phyloP scores from a whole-genome alignment of 2,113 vertebrate species.

The Oncorhynchus masou region DNA sequence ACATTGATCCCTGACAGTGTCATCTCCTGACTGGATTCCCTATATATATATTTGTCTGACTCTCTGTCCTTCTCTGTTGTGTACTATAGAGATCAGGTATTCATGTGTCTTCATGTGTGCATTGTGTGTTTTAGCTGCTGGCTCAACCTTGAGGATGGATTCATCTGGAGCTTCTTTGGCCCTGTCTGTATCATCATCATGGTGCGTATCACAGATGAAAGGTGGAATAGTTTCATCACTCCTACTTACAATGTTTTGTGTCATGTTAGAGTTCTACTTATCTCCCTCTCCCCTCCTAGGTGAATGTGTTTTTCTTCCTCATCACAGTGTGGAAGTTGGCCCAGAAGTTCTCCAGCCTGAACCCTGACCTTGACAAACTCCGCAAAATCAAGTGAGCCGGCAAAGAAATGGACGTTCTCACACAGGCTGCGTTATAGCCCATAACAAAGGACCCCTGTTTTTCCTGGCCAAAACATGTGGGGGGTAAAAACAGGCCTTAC shows the following conservation, averaged over 20 bases:
- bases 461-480: neutral
- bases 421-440: neutral
- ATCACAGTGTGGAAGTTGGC: conserved; percentile 80
- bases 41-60: neutral
- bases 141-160: conserved; percentile 51
- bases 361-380: conserved; percentile 76
- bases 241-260: neutral
- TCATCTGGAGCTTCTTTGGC: conserved; percentile 82
- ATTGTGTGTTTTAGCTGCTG: conserved; percentile 75
- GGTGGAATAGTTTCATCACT: neutral
- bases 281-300: conserved; percentile 51
- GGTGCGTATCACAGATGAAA: conserved; percentile 60
- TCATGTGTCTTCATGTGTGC: neutral
- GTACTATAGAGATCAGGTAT: neutral
- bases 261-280: neutral
- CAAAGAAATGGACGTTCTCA: neutral
- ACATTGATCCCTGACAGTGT: neutral
- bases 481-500: conserved; percentile 19
- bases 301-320: conserved; percentile 79
- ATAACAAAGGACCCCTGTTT: neutral
- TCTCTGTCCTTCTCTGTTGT: neutral
- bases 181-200: conserved; percentile 75
- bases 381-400: conserved; percentile 76
- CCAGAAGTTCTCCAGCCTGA: conserved; percentile 80
- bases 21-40: neutral